Evolutionary conservation across 2,113 vertebrate species (phyloP), one percentile per base, ranked within the genome.

Genomic region (Numenius arquata): DNA sequence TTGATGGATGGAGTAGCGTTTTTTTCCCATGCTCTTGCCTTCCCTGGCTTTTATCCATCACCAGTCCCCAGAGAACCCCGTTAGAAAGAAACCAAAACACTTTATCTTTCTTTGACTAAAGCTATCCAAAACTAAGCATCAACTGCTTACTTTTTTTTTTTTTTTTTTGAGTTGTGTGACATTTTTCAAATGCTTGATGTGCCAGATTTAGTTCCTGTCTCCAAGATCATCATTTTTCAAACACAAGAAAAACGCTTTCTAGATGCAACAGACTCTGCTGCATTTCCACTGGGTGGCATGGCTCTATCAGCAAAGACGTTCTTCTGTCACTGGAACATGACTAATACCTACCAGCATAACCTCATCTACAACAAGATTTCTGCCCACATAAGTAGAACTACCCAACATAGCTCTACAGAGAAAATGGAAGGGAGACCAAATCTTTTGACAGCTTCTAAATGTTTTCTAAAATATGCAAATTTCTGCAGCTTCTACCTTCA

Each of bases 141-240:
- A 21, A 70, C 76, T 5, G 43, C 85, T 32, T 30, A 18, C 29
- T 29, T 53, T 55, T 65, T 25, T 41, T 1, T 45, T 1, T 45
- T 2, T 47, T 77, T 53, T 27, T 48, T 52, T 18, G 14, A 75
- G 85, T 63, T 68, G 52, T 29, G n/a, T 73, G 85, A 94, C 91
- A 89, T 88, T 62, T 38, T 34, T 26, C 18, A 0, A 87, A 85
- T 61, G 55, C 70, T 89, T 61, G 87, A 93, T 5, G 89, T 17
- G 93, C 90, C 94, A 85, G 71, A 96, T 95, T 95, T 94, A 96
- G 94, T 96, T 96, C 88, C 89, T 34, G 78, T 96, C 93, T 95
- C 90, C 81, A 89, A 48, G 89, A 94, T 91, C 20, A 94, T 91
- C 20, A 90, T 91, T 88, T 73, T n/a, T 78, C 53, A 58, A 88